These are phyloP conservation scores for Acanthurus lineatus DNA, from an alignment of 2,797 vertebrate species.

Conservation along the genomic window DNA sequence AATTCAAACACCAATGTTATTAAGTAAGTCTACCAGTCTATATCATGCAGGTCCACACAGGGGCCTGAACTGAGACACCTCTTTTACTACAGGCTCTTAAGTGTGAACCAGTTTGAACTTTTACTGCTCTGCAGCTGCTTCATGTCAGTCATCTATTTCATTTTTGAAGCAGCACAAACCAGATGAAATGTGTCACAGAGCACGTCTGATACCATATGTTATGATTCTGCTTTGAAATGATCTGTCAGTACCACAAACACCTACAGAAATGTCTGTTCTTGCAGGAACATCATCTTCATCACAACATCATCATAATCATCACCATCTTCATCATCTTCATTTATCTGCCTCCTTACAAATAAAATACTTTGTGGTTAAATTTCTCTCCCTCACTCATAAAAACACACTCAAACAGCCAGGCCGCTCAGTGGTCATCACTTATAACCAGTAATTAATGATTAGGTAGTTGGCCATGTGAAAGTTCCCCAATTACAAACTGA, in stretches of 20 bases:
- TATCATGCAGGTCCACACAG: not conserved
- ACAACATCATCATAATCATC: not conserved
- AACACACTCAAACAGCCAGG: not conserved
- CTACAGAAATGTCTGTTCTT: not conserved
- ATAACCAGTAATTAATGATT: conserved; percentile 21
- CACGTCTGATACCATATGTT: conserved; percentile 32
- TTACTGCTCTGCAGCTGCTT: conserved; percentile 53
- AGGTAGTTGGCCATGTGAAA: not conserved
- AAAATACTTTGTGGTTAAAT: not conserved
- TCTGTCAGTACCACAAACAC: conserved; percentile 18
- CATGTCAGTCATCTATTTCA: conserved; percentile 40
- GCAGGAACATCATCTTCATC: conserved; percentile 16
- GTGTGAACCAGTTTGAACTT: conserved; percentile 42
- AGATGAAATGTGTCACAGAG: conserved; percentile 25
- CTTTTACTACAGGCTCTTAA: conserved; percentile 15
- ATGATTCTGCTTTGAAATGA: conserved; percentile 38
- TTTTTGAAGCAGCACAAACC: conserved; percentile 40
- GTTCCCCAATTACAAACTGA: not conserved
- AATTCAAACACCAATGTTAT: not conserved
- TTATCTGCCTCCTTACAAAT: too few species aligned
- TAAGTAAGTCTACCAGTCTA: not conserved
- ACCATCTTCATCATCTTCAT: too few species aligned
- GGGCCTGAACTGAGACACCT: conserved; percentile 14
- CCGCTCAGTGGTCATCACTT: not conserved
- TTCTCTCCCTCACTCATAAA: not conserved